Base-by-base conservation (phyloP, 2,797 vertebrate species). In the Rousettus madagascariensis region DNA sequence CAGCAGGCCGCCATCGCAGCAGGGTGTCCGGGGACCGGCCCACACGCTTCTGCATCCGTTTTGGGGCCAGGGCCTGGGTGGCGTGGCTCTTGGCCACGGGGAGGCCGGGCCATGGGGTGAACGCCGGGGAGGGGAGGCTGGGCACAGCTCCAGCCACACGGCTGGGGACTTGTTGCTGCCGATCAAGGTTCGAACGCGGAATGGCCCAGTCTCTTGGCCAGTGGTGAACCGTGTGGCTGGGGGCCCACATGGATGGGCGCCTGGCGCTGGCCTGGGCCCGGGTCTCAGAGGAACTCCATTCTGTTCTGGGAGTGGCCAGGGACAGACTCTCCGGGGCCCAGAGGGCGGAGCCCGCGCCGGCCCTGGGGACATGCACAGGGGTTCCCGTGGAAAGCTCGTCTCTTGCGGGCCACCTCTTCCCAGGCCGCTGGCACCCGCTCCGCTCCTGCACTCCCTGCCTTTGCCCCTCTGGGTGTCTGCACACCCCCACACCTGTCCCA, bases 381-480 rank as follows among this genome's bases (percentile, higher is more conserved):
- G 36, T 17, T 59, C n/a, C 53, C 6, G 3, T 22, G 30, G 71
- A 33, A 22, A 72, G 36, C 36, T 24, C 30, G 28, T 43, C 72
- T 1, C 20, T 20, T 19, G 20, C 38, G 2, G n/a, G 38, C 33
- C 8, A 0, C 41, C 24, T 9, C 38, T 41, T 63, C 1, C n/a
- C 3, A 0, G 1, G 8, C n/a, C n/a, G 51, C 41, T 22, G 13
- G 26, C 1, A 0, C 11, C 28, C 11, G 0, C 15, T n/a, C 5
- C 3, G 6, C 19, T 26, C n/a, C 15, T 1, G 5, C 8, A 9
- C n/a, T 1, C 0, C 38, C 30, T 13, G 6, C 5, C 8, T 28
- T 5, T 4, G 38, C 20, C 0, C 22, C 17, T 28, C 41, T 8
- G 22, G 53, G 71, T 2, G 2, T 59, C 71, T 2, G 38, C 26